Conservation (phyloP, 2,888 invertebrate genomes). For the Cyclophora punctaria region DNA sequence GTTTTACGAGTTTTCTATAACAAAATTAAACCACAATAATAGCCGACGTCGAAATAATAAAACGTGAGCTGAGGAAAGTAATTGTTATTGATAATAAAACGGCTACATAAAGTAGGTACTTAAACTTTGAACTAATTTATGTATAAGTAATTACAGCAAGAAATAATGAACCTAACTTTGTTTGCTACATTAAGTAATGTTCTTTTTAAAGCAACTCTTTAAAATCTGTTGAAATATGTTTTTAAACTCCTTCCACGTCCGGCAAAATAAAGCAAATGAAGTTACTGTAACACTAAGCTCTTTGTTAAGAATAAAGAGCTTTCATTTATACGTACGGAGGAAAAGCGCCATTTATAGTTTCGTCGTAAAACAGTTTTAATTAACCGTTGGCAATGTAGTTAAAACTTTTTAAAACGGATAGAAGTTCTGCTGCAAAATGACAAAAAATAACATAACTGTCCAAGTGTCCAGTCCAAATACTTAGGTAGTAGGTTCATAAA, state of each 20-base stretch:
- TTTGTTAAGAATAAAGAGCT: conserved; percentile 13
- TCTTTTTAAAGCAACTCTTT: conserved; percentile 5
- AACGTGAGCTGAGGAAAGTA: no score
- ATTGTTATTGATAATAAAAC: no score
- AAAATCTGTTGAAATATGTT: conserved; percentile 15
- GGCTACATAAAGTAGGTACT: no score
- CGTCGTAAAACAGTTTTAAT: conserved; percentile 30
- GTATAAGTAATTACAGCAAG: no score
- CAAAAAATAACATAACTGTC: conserved; percentile 44
- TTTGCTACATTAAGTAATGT: not conserved
- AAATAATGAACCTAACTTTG: no score
- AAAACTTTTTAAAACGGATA: conserved; percentile 42
- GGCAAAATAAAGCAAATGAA: conserved; percentile 16
- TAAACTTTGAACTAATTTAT: no score
- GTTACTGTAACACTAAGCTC: conserved; percentile 13
- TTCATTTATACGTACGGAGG: conserved; percentile 7
- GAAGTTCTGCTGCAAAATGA: conserved; percentile 40
- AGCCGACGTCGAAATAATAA: no score
- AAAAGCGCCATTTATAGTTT: conserved; percentile 15
- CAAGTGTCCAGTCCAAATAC: not conserved
- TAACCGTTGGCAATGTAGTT: conserved; percentile 32
- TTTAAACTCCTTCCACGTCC: conserved; percentile 7
- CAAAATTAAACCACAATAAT: no score
- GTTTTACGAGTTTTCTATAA: no score
- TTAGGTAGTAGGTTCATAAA: no score